Base-by-base conservation (phyloP, 2,113 vertebrate species). In the Bufo gargarizans region DNA sequence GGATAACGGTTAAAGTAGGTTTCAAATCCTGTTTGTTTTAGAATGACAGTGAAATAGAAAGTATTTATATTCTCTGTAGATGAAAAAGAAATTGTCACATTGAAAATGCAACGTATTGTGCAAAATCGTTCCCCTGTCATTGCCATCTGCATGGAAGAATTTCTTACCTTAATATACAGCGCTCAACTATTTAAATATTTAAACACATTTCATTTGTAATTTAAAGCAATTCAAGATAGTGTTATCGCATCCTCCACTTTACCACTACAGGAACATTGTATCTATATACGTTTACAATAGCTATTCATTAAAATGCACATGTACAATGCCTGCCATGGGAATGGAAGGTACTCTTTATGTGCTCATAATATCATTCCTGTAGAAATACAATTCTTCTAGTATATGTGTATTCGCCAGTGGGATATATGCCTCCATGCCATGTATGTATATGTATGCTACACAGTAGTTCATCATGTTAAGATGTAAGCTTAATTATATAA, bases 21-120 rank as follows among this genome's bases (percentile, higher is more conserved):
- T 87, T 56, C 77, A 71, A 87, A 87, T 87, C 86, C 63, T 81
- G 86, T 87, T 81, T 81, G 78, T 81, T 87, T 87, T 87, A 79
- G 49, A 87, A 77, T 45, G 33, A 81, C 86, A 87, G 86, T 58
- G 53, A 81, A 47, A 72, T 71, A 47, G 77, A 65, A 20, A 50
- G 17, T 81, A 81, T 87, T 81, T 81, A 81, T 81, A 81, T 81
- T 87, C 63, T 72, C 33, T 80, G 86, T 56, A 81, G 86, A 81
- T 87, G 77, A 72, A 85, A 72, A 85, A 59, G 22, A 59, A 85
- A 77, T 49, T 10, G 55, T 20, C 72, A 86, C 72, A 63, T 76
- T 43, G 65, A 67, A 81, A 81, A 71, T 87, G 80, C 76, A 81
- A 20, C 71, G 86, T 47, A 72, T 71, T 58, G 77, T 72, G 33